Percentiles rank a stretch among this genome's conserved stretches.
Evolutionary conservation across 2,797 vertebrate genomes (phyloP).

Genomic region (Brachyrhaphis roseni): DNA sequence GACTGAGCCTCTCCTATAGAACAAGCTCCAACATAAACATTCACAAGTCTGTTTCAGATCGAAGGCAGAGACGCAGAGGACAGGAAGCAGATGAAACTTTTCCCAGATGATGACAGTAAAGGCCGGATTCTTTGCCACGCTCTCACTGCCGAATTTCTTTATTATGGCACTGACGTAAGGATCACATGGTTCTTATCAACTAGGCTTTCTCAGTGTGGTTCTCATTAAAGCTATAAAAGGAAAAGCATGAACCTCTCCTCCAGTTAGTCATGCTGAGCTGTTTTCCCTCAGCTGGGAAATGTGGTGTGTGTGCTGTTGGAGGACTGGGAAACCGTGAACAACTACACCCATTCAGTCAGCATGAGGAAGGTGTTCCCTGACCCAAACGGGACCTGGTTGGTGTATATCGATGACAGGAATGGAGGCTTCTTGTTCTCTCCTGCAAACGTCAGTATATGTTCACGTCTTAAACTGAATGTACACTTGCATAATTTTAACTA

Average conservation of each 20-base stretch:
- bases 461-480: neutral
- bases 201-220: neutral
- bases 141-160: constrained; percentile 92
- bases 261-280: neutral
- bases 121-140: constrained; percentile 91
- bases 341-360: constrained; percentile 89
- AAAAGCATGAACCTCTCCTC: neutral
- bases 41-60: constrained; percentile 79
- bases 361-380: constrained; percentile 94
- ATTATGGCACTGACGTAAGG: constrained; percentile 94
- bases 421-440: constrained; percentile 92
- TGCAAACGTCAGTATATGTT: constrained; percentile 78
- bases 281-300: constrained; percentile 82
- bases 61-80: constrained; percentile 88
- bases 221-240: neutral
- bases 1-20: neutral
- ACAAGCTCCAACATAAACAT: neutral
- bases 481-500: neutral
- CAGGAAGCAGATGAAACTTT: constrained; percentile 93
- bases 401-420: constrained; percentile 95
- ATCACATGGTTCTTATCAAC: constrained; percentile 4
- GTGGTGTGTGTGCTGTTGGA: constrained; percentile 92
- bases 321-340: constrained; percentile 92
- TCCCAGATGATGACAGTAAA: constrained; percentile 88
- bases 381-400: constrained; percentile 87